A percentile compares a stretch with the other conserved stretches of the same genome.
Conservation (phyloP, 64 coral and sea anemone species). For the Hydrozoanthus tunicans region DNA sequence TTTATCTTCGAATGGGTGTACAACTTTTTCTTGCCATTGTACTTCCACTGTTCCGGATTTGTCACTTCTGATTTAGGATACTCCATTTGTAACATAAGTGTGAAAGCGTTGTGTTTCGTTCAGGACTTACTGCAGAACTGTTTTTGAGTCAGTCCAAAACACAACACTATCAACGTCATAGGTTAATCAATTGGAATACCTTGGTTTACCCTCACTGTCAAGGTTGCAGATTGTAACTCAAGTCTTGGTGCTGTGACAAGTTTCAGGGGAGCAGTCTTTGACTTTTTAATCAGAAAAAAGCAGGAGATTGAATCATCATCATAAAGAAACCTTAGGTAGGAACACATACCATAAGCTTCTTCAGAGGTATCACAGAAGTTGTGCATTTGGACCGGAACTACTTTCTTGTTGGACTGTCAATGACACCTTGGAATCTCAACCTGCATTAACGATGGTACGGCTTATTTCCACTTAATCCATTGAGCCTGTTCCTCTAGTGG, state of each 20-base stretch:
- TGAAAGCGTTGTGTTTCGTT: no score
- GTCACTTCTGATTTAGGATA: no score
- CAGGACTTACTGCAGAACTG: no score
- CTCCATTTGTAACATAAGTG: no score
- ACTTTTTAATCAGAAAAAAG: background rate
- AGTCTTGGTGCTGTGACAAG: conserved; percentile 34
- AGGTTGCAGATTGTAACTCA: conserved; percentile 7
- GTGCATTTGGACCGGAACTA: background rate
- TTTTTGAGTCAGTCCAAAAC: no score
- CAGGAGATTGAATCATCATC: background rate
- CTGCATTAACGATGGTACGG: no score
- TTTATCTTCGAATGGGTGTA: no score
- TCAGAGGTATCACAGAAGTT: conserved; percentile 16
- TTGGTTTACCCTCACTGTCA: background rate
- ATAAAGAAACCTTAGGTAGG: background rate
- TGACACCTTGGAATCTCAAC: background rate
- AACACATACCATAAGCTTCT: conserved; percentile 5
- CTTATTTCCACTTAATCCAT: conserved; percentile 38
- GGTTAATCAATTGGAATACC: background rate
- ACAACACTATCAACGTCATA: no score
- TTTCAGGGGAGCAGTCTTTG: conserved; percentile 4
- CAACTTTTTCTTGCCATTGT: no score
- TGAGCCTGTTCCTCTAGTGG: background rate
- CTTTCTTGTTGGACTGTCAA: background rate
- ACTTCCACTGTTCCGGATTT: no score